These are phyloP conservation scores for Rhea pennata DNA, from an alignment of 2,113 vertebrate species.

Conservation along the genomic window DNA sequence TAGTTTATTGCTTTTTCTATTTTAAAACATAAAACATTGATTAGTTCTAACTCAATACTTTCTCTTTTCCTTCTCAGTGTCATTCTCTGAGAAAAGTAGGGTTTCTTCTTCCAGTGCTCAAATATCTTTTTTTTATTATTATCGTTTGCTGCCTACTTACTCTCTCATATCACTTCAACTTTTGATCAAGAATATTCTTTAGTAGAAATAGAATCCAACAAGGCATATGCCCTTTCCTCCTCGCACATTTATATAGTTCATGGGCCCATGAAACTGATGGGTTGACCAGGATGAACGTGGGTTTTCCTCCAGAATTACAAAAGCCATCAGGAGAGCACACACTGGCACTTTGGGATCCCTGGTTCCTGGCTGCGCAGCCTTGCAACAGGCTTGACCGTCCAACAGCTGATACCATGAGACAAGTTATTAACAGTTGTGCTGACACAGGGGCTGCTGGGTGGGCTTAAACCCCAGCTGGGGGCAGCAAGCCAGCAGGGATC, in stretches of 20 bases:
- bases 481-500: neutral
- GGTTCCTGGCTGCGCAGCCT: neutral
- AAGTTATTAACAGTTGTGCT: neutral
- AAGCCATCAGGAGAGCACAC: neutral
- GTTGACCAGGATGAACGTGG: accelerated
- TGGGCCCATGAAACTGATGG: neutral
- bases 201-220: neutral
- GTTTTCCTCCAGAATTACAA: neutral
- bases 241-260: neutral
- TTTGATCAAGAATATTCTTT: neutral
- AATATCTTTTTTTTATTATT: neutral
- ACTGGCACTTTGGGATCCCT: neutral
- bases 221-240: neutral
- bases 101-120: neutral
- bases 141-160: neutral
- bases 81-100: neutral
- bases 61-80: neutral
- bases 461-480: neutral
- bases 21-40: neutral
- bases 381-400: neutral
- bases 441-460: neutral
- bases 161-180: neutral
- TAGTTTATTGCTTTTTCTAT: neutral
- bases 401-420: neutral
- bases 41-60: neutral